phyloP scores from a whole-genome alignment of 2,888 invertebrate species.

The Andrena minutula region DNA sequence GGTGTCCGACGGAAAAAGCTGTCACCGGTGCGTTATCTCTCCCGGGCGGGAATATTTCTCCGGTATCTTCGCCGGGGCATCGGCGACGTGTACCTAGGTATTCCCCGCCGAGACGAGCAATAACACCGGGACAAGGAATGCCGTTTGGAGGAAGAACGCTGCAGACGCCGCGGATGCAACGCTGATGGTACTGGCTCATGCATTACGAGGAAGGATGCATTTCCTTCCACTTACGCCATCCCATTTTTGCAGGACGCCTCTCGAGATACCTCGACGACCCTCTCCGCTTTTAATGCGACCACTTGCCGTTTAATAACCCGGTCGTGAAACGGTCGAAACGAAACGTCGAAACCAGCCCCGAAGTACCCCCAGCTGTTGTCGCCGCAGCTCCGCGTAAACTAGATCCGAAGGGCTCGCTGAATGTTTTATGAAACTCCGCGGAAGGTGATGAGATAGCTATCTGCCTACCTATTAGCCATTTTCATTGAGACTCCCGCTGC shows the following conservation, averaged over 20 bases:
- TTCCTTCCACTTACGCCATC: conserved; percentile 47
- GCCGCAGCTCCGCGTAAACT: not conserved
- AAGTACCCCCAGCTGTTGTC: not conserved
- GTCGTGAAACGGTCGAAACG: not conserved
- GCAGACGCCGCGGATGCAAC: conserved; percentile 20
- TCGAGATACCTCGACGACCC: conserved; percentile 19
- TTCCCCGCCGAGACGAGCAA: conserved; percentile 30
- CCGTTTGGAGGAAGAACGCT: conserved; percentile 35
- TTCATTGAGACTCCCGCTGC: too few relatives aligned
- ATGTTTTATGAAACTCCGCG: not conserved
- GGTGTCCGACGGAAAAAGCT: not conserved
- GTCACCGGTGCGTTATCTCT: too few relatives aligned
- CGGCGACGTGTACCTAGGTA: conserved; percentile 14
- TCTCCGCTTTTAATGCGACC: conserved; percentile 14
- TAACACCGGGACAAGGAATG: conserved; percentile 47
- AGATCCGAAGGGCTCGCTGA: not conserved
- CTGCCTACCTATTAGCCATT: too few relatives aligned
- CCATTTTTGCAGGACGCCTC: conserved; percentile 37
- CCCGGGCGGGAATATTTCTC: not conserved
- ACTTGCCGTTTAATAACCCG: conserved; percentile 38
- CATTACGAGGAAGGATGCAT: conserved; percentile 56
- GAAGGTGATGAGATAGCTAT: too few relatives aligned
- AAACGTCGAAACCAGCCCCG: not conserved
- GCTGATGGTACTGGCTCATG: conserved; percentile 39
- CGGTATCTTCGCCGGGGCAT: not conserved